phyloP scores from a whole-genome alignment of 2,888 invertebrate species.

The Mechanitis messenoides region DNA sequence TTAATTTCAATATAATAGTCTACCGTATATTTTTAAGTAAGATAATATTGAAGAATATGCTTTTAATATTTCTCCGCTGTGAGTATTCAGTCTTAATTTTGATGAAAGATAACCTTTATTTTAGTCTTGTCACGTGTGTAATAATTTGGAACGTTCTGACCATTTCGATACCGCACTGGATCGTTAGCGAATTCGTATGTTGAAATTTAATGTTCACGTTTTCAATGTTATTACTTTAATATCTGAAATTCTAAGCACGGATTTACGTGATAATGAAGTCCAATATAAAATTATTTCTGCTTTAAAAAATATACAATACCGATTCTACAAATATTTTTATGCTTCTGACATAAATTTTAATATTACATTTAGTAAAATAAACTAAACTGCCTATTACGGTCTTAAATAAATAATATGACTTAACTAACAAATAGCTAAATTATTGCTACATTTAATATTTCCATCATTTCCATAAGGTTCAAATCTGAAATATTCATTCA shows the following conservation, averaged over 20 bases:
- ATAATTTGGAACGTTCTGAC: not conserved
- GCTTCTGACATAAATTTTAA: no score
- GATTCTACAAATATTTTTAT: not conserved
- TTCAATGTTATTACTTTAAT: slow-evolving; percentile 11
- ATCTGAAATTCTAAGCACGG: slow-evolving; percentile 17
- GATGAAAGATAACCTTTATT: not conserved
- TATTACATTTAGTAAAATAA: no score
- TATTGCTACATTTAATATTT: not conserved
- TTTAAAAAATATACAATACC: not conserved
- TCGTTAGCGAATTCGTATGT: slow-evolving; percentile 11
- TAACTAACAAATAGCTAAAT: not conserved
- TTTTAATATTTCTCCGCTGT: no score
- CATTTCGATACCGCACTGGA: slow-evolving; percentile 2
- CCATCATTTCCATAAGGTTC: not conserved
- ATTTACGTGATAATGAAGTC: slow-evolving; percentile 13
- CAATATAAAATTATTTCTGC: not conserved
- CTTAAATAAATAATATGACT: no score
- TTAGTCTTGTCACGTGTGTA: not conserved
- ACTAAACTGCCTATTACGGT: no score
- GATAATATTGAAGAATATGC: no score
- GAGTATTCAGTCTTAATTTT: no score
- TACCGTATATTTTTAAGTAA: no score
- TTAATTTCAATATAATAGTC: no score
- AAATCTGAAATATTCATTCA: not conserved
- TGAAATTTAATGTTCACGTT: slow-evolving; percentile 15